phyloP scores from a whole-genome alignment of 2,113 vertebrate genomes.

The Xenus cinereus region DNA sequence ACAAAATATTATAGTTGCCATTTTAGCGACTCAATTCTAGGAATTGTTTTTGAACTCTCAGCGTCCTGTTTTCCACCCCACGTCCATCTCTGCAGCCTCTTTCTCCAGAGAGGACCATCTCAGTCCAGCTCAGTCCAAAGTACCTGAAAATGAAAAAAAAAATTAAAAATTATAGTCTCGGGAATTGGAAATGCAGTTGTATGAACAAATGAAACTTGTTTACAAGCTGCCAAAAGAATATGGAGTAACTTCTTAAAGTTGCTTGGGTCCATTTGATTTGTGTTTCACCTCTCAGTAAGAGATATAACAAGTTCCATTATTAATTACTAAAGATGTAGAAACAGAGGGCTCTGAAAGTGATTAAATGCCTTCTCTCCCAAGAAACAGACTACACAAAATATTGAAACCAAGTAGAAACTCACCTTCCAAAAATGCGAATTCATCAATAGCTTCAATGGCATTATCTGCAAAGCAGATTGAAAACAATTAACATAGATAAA shows the following conservation, averaged over 20 bases:
- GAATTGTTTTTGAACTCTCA: neutral
- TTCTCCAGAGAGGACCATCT: neutral
- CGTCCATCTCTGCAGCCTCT: neutral
- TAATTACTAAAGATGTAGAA: neutral
- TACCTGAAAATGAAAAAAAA: constrained; percentile 49
- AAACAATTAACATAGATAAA: neutral
- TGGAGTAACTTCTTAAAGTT: neutral
- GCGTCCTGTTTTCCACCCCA: neutral
- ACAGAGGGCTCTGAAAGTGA: neutral
- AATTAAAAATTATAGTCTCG: neutral
- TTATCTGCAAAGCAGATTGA: constrained; percentile 80
- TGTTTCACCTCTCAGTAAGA: neutral
- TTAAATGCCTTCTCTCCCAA: neutral
- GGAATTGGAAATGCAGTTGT: neutral
- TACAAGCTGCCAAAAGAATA: neutral
- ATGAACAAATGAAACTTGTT: neutral
- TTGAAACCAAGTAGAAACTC: constrained; percentile 3
- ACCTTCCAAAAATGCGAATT: constrained; percentile 98
- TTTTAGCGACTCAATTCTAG: neutral
- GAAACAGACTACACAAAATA: neutral
- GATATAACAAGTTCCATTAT: neutral
- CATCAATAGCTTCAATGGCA: constrained; percentile 92
- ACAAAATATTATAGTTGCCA: neutral
- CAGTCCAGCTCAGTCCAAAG: constrained; percentile 70
- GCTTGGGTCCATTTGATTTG: neutral